phyloP scores from a whole-genome alignment of 2,888 invertebrate genomes.

The Phymatocera aterrima region DNA sequence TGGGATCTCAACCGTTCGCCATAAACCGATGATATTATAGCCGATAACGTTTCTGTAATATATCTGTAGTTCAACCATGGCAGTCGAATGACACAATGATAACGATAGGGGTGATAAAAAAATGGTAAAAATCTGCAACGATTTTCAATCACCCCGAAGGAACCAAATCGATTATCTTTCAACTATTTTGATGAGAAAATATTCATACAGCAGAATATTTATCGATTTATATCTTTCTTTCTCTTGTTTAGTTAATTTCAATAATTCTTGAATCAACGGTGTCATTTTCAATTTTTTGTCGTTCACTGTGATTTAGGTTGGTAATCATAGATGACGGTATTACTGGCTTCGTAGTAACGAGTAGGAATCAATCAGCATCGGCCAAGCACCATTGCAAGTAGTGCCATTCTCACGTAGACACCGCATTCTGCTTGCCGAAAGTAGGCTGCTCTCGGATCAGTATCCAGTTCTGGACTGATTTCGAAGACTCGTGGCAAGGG shows the following conservation, averaged over 20 bases:
- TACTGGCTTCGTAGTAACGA: background rate
- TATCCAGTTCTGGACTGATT: slow-evolving; percentile 96
- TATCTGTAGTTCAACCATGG: background rate
- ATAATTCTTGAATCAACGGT: too few relatives aligned
- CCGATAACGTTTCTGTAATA: background rate
- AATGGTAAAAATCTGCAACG: background rate
- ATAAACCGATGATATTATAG: background rate
- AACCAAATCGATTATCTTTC: too few relatives aligned
- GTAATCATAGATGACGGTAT: background rate
- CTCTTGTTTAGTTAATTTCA: too few relatives aligned
- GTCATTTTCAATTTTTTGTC: too few relatives aligned
- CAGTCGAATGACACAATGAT: background rate
- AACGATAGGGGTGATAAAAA: background rate
- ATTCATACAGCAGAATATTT: too few relatives aligned
- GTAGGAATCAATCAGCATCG: slow-evolving; percentile 48
- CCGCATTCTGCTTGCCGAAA: slow-evolving; percentile 99
- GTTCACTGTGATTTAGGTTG: background rate
- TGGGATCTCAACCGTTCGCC: background rate
- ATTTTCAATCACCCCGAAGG: too few relatives aligned
- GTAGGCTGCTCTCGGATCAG: slow-evolving; percentile 97
- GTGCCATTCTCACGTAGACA: slow-evolving; percentile 98
- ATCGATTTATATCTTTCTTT: too few relatives aligned
- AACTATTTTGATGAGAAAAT: too few relatives aligned
- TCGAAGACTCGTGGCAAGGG: slow-evolving; percentile 96
- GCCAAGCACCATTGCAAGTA: slow-evolving; percentile 93